These are phyloP conservation scores for Capitulum mitella DNA, from an alignment of 2,888 invertebrate genomes.

Conservation along the genomic window DNA sequence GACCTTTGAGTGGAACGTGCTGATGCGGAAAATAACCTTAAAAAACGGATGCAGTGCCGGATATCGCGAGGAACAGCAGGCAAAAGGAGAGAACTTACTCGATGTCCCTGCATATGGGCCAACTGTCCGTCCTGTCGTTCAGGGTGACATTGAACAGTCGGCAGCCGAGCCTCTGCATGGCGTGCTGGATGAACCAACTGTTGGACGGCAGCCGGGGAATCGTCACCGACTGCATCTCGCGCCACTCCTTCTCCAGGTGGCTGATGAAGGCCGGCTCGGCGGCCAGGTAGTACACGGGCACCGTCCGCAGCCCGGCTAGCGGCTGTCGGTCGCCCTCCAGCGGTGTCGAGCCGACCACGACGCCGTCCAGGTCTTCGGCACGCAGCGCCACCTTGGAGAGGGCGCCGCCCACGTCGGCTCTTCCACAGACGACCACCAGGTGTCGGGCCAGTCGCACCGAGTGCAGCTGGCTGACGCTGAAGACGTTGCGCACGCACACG, in stretches of 20 bases:
- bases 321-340: not conserved
- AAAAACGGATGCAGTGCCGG: too few relatives aligned
- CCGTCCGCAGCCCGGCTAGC: not conserved
- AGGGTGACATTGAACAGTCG: not conserved
- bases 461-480: not conserved
- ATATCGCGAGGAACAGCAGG: too few relatives aligned
- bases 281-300: not conserved
- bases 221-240: constrained; percentile 7
- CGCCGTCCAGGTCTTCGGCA: not conserved
- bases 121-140: not conserved
- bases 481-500: not conserved
- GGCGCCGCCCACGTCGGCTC: not conserved
- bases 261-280: not conserved
- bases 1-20: too few relatives aligned
- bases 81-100: not conserved
- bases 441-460: not conserved
- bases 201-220: not conserved
- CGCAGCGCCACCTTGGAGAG: not conserved
- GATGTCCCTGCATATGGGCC: not conserved
- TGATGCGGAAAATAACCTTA: too few relatives aligned
- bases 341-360: not conserved
- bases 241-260: constrained; percentile 14
- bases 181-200: constrained; percentile 8
- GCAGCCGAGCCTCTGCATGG: not conserved
- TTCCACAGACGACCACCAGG: not conserved